Evolutionary conservation across 2,888 invertebrate species (phyloP).

Genomic region (Clunio marinus): DNA sequence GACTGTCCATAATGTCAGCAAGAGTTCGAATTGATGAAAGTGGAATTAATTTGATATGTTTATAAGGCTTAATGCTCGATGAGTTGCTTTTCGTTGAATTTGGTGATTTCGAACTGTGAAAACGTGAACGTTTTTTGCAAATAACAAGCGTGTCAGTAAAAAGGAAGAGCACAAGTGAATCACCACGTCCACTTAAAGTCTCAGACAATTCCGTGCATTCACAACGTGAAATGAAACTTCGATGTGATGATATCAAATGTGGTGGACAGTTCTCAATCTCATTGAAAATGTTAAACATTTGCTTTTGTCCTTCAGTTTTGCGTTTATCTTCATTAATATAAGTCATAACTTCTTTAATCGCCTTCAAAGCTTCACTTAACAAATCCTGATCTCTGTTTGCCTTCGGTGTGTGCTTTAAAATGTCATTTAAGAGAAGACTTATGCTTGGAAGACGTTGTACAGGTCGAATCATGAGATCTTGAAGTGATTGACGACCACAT

Average conservation of each 20-base stretch:
- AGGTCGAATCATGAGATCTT: conserved; percentile 94
- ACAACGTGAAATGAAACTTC: conserved; percentile 74
- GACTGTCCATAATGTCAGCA: conserved; percentile 84
- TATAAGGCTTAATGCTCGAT: conserved; percentile 72
- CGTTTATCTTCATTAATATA: conserved; percentile 97
- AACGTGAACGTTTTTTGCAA: conserved; percentile 78
- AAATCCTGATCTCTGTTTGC: conserved; percentile 82
- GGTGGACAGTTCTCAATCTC: conserved; percentile 97
- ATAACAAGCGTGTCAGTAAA: conserved; percentile 95
- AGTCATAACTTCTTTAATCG: conserved; percentile 89
- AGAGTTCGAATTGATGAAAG: conserved; percentile 85
- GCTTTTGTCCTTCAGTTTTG: conserved; percentile 91
- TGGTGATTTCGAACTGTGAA: conserved; percentile 67
- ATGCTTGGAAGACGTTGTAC: conserved; percentile 97
- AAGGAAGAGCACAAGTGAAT: conserved; percentile 81
- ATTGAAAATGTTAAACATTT: conserved; percentile 95
- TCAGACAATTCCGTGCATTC: conserved; percentile 86
- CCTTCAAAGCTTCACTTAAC: conserved; percentile 78
- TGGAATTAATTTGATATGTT: conserved; percentile 86
- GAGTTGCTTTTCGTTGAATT: conserved; percentile 54
- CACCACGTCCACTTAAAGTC: conserved; percentile 78
- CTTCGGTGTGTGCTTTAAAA: conserved; percentile 86
- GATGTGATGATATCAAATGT: conserved; percentile 87
- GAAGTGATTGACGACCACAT: conserved; percentile 91
- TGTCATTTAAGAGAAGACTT: conserved; percentile 87